Evolutionary conservation across 2,888 invertebrate species (phyloP), one percentile per base, ranked within the genome.

Genomic region (Ormyrus rosae): DNA sequence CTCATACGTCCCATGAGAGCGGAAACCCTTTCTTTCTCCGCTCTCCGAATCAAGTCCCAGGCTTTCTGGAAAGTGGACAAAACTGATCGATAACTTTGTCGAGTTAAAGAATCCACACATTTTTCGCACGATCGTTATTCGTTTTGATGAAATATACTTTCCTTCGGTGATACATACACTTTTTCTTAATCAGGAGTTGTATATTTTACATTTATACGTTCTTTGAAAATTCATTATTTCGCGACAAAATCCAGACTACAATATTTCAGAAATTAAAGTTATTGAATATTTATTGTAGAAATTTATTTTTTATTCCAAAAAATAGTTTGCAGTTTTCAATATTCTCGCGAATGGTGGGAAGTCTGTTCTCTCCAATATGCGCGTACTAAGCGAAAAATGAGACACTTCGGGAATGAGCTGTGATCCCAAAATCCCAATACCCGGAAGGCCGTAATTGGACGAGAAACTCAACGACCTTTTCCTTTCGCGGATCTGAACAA

Each of bases 1-100:
- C 87, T 90, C 90, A 89, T 90, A 90, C 87, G 88, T 90, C 87
- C 87, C 86, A 87, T 88, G 87, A 87, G 50, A 67, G 68, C n/a
- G 84, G 65, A 70, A 82, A 83, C 89, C 85, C 87, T 89, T 89
- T 85, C 85, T 88, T 86, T 80, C 84, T 56, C 34, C n/a, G 7
- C 60, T 78, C 53, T 60, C 50, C 63, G 60, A 67, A 72, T 10
- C 48, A 55, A 63, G 60, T 68, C 56, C 19, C 63, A 7, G 11
- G 60, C 6, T 19, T 80, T 60, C 34, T 81, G 80, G 72, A 80
- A 74, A 76, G 51, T 70, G 61, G 73, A 55, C 53, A 48, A 65
- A 70, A 80, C 55, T 67, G 67, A 80, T 80, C 77, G 76, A 80
- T 80, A 73, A 48, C 48, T 73, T 79, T 50, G 53, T 76, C 60